A percentile compares a stretch with the other conserved stretches of the same genome.
Conservation (phyloP, 1,140 invertebrate species). For the Papilio xuthus region DNA sequence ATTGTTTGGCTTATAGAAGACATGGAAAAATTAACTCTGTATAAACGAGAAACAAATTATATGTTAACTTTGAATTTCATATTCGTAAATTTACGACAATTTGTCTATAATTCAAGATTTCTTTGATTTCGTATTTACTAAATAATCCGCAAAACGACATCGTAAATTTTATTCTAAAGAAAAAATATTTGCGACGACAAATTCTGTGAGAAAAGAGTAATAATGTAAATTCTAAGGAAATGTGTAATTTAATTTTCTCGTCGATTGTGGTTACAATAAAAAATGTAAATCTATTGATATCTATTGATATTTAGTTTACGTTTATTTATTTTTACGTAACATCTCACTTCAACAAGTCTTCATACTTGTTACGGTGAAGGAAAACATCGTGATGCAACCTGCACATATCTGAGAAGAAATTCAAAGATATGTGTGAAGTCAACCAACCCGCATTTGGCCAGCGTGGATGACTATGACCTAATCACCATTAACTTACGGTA, state of each 20-base stretch:
- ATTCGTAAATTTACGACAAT: not conserved
- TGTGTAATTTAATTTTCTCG: not conserved
- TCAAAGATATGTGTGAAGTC: too few species aligned
- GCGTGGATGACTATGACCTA: too few species aligned
- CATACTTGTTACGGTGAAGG: too few species aligned
- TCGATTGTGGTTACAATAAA: not conserved
- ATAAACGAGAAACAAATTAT: not conserved
- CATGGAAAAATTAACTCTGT: not conserved
- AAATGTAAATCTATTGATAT: not conserved
- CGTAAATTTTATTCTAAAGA: constrained; percentile 4
- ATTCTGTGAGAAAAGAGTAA: not conserved
- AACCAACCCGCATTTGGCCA: too few species aligned
- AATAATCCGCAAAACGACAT: not conserved
- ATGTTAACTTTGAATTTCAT: too few species aligned
- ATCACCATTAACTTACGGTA: too few species aligned
- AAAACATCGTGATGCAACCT: too few species aligned
- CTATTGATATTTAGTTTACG: too few species aligned
- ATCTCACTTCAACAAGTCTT: too few species aligned
- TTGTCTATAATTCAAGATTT: not conserved
- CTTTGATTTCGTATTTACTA: constrained; percentile 15
- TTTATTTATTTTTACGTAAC: too few species aligned
- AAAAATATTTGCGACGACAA: not conserved
- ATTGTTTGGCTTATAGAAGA: not conserved
- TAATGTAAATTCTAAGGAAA: constrained; percentile 13
- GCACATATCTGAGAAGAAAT: too few species aligned